phyloP scores from a whole-genome alignment of 2,888 invertebrate genomes.

The Deilephila porcellus region DNA sequence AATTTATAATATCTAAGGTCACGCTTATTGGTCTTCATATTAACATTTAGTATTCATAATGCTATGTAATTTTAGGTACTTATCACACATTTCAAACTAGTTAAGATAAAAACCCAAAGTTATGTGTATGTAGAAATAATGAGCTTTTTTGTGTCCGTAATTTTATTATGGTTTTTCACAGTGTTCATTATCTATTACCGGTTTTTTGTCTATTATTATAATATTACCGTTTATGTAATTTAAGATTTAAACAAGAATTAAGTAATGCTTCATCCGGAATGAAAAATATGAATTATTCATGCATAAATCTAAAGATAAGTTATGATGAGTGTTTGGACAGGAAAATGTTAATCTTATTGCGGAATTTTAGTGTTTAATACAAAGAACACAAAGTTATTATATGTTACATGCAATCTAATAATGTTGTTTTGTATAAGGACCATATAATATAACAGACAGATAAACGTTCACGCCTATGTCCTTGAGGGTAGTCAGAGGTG shows the following conservation, averaged over 20 bases:
- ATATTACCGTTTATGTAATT: slow-evolving; percentile 13
- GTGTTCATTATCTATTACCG: neutral
- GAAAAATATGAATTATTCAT: neutral
- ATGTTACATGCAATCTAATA: too few species aligned
- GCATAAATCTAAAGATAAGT: neutral
- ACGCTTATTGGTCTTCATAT: neutral
- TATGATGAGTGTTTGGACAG: neutral
- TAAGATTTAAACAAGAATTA: neutral
- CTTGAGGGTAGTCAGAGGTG: too few species aligned
- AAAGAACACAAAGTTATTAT: too few species aligned
- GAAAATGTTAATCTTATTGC: too few species aligned
- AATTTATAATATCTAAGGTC: neutral
- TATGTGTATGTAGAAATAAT: slow-evolving; percentile 16
- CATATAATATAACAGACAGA: too few species aligned
- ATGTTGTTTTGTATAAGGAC: too few species aligned
- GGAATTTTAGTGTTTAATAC: too few species aligned
- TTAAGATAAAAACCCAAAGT: slow-evolving; percentile 3
- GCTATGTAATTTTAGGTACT: neutral
- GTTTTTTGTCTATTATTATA: slow-evolving; percentile 5
- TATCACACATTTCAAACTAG: neutral
- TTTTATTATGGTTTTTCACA: slow-evolving; percentile 2
- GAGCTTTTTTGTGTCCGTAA: neutral
- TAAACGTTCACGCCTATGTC: too few species aligned
- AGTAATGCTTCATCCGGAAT: slow-evolving; percentile 14
- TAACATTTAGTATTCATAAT: neutral